These are phyloP conservation scores for Drosophila novamexicana DNA, from an alignment of 1,140 invertebrate species.

Conservation along the genomic window DNA sequence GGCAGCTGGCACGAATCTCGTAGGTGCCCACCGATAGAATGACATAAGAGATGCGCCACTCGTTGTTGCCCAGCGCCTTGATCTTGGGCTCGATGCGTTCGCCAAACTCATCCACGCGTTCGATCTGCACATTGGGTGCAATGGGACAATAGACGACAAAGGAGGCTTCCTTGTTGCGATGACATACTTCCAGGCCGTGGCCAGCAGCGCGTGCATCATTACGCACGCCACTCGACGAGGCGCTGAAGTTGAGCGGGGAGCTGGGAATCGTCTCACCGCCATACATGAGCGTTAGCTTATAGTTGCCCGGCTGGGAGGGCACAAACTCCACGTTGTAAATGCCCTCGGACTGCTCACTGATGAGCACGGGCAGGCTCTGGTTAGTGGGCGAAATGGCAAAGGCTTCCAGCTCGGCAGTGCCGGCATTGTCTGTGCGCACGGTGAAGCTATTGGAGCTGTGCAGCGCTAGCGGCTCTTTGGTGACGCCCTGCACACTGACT, in stretches of 20 bases:
- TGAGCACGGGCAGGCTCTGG: conserved; percentile 92
- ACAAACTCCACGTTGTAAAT: conserved; percentile 92
- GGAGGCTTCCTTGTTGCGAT: conserved; percentile 89
- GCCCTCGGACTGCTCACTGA: conserved; percentile 90
- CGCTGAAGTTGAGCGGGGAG: conserved; percentile 87
- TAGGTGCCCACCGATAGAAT: conserved; percentile 86
- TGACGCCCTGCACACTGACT: conserved; percentile 89
- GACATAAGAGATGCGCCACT: conserved; percentile 87
- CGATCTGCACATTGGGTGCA: conserved; percentile 86
- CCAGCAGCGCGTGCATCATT: conserved; percentile 86
- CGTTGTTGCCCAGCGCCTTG: conserved; percentile 84
- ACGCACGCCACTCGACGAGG: conserved; percentile 79
- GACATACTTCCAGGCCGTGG: conserved; percentile 88
- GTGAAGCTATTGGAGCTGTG: conserved; percentile 94
- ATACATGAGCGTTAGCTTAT: conserved; percentile 94
- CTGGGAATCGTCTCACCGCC: conserved; percentile 89
- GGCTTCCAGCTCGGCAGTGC: conserved; percentile 95
- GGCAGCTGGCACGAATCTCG: conserved; percentile 86
- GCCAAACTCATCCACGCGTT: conserved; percentile 76
- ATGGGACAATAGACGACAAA: conserved; percentile 88
- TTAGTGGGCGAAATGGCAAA: conserved; percentile 95
- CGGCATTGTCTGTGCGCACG: conserved; percentile 95
- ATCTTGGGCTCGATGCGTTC: conserved; percentile 84
- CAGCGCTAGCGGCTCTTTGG: conserved; percentile 91
- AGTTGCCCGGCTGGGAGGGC: conserved; percentile 94